These are phyloP conservation scores for Pomacea maculata DNA, from an alignment of 1,140 invertebrate species.

Conservation along the genomic window DNA sequence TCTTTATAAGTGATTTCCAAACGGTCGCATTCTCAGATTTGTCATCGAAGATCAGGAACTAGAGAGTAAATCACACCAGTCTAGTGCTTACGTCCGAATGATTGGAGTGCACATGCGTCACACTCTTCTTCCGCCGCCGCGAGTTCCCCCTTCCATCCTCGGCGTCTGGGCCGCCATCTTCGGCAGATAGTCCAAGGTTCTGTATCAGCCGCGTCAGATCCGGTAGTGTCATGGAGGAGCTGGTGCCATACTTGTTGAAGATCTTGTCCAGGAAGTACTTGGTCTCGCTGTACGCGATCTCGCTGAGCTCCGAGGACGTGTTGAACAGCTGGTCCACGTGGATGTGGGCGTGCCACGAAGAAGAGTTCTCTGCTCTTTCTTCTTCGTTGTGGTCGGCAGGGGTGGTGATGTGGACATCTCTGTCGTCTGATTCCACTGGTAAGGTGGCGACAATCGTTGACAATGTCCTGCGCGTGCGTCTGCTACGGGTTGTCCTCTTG, in stretches of 20 bases:
- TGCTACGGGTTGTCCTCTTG: too few relatives aligned
- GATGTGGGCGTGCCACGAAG: constrained; percentile 9
- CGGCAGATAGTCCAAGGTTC: constrained; percentile 4
- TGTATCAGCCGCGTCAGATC: constrained; percentile 10
- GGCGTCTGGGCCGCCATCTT: not conserved
- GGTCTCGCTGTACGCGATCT: constrained; percentile 15
- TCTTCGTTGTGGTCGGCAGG: not conserved
- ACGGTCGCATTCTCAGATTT: not conserved
- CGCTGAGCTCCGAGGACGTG: not conserved
- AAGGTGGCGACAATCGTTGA: too few relatives aligned
- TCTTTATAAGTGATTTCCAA: not conserved
- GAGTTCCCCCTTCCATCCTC: too few relatives aligned
- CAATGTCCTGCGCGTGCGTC: too few relatives aligned
- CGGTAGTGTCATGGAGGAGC: not conserved
- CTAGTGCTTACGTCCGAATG: constrained; percentile 10
- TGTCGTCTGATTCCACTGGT: too few relatives aligned
- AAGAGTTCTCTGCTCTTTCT: not conserved
- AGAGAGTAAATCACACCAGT: not conserved
- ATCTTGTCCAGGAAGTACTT: constrained; percentile 24
- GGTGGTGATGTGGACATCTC: too few relatives aligned
- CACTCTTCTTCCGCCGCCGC: not conserved
- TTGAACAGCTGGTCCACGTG: constrained; percentile 1
- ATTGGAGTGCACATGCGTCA: not conserved
- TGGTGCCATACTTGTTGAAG: constrained; percentile 20
- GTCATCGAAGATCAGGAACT: too few relatives aligned